phyloP scores from a whole-genome alignment of 2,113 vertebrate genomes.

The Hyaena hyaena region DNA sequence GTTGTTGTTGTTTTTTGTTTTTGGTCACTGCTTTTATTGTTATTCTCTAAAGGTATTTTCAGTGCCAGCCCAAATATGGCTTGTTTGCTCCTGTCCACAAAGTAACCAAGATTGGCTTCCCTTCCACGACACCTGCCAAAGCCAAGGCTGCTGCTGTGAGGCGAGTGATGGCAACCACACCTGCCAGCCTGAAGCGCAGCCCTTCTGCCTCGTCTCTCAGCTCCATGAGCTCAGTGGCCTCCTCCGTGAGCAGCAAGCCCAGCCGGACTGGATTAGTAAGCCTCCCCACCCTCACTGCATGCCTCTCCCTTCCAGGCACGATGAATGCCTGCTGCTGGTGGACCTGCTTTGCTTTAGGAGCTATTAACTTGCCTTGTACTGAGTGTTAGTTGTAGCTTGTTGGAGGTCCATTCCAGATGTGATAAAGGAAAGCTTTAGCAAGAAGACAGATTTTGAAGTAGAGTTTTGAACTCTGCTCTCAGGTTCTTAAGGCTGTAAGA shows the following conservation, averaged over 20 bases:
- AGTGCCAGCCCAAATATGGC: conserved; percentile 97
- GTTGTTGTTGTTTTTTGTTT: neutral
- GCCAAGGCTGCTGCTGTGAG: conserved; percentile 91
- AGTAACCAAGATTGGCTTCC: conserved; percentile 98
- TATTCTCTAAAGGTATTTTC: conserved; percentile 92
- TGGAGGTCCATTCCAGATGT: neutral
- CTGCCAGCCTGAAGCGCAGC: conserved; percentile 93
- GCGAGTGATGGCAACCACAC: conserved; percentile 89
- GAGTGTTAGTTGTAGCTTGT: conserved; percentile 70
- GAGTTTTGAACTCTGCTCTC: neutral
- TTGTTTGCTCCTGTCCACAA: conserved; percentile 99
- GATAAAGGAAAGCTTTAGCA: neutral
- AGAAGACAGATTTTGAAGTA: neutral
- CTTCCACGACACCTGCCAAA: conserved; percentile 97
- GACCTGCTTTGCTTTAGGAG: neutral
- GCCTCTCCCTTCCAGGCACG: neutral
- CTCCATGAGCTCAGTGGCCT: conserved; percentile 97
- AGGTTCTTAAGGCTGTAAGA: neutral
- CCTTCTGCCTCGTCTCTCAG: conserved; percentile 97
- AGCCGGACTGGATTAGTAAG: conserved; percentile 98
- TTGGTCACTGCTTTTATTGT: neutral
- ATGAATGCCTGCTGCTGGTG: neutral
- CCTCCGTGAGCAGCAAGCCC: conserved; percentile 97
- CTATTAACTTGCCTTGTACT: neutral
- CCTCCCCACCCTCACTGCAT: conserved; percentile 69